Evolutionary conservation across 1,140 invertebrate species (phyloP), one percentile per base, ranked within the genome.

Genomic region (Episyrphus balteatus): DNA sequence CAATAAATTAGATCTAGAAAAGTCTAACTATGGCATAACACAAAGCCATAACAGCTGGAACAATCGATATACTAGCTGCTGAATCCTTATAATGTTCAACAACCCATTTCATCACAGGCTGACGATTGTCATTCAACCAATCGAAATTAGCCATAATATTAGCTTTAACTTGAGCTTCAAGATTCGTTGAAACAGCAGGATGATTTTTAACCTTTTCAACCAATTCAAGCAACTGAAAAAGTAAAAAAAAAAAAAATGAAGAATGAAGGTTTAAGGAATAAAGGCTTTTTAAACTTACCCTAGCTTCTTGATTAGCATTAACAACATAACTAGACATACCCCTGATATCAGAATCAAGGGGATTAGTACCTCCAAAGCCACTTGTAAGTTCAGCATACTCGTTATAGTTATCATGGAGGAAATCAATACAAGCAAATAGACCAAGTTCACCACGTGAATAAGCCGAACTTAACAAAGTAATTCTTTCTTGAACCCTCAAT

Each of bases 321-420:
- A 62, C 54, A 13, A 54, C 51, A 46, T 65, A 62, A 5, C 30
- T 38, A 7, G 62, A 53, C 46, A 66, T 66, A 37, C 49, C 39
- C 1, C 51, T 12, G 10, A 66, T 56, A 14, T 59, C 62, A 10
- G 43, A 36, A 19, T 60, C 51, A 0, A 66, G 52, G 0, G 62
- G 59, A 39, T 62, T 66, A 0, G 47, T 40, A 5, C 59, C 59
- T 30, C 60, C 60, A 13, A 66, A 66, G 1, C 59, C 62, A 7
- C 50, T 11, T 31, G 53, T 60, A 9, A 66, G 44, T 1, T 52
- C 14, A 7, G 40, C 55, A 30, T 66, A 66, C 11, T 8, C 42
- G 30, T 63, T 18, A 51, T 53, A 66, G 26, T 66, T 41, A 0
- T 49, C 36, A 13, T 54, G 34, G 12, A 66, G 42, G 47, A 66